A percentile compares a stretch with the other conserved stretches of the same genome.
These are phyloP conservation scores for Sitobion miscanthi DNA, from an alignment of 1,140 invertebrate species.

Conservation along the genomic window DNA sequence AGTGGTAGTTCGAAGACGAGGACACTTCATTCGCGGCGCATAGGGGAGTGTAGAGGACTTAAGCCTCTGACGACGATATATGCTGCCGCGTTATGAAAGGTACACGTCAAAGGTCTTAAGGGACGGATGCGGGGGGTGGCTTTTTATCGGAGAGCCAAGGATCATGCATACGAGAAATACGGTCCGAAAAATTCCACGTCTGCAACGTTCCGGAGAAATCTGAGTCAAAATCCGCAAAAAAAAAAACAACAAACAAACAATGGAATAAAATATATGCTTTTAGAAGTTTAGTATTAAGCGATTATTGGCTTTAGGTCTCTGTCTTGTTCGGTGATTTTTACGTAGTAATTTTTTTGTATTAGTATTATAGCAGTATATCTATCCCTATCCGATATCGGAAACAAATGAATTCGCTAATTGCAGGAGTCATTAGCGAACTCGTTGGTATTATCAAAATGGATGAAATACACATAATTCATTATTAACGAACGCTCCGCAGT, in stretches of 20 bases:
- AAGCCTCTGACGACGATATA: conserved; percentile 33
- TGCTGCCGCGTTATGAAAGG: conserved; percentile 32
- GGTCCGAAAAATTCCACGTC: not conserved
- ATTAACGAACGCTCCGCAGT: conserved; percentile 37
- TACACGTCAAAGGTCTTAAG: conserved; percentile 50
- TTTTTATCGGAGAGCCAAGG: not conserved
- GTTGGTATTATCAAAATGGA: conserved; percentile 35
- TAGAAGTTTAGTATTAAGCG: not conserved
- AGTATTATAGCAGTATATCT: not conserved
- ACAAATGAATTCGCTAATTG: conserved; percentile 49
- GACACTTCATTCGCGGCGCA: not conserved
- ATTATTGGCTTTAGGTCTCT: not conserved
- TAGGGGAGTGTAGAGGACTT: conserved; percentile 41
- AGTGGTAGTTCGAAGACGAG: not conserved
- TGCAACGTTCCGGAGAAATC: not conserved
- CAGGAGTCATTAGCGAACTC: conserved; percentile 31
- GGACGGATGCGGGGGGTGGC: not conserved
- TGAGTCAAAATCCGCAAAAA: not conserved
- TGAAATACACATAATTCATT: conserved; percentile 39
- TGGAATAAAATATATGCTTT: not conserved
- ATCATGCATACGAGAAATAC: not conserved
- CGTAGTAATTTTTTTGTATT: not conserved
- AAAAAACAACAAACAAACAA: not conserved
- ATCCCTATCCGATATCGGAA: conserved; percentile 23
- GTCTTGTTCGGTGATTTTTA: not conserved